Percentiles rank a stretch among this genome's conserved stretches.
phyloP scores from a whole-genome alignment of 1,140 invertebrate species.

The Dreissena rostriformis region DNA sequence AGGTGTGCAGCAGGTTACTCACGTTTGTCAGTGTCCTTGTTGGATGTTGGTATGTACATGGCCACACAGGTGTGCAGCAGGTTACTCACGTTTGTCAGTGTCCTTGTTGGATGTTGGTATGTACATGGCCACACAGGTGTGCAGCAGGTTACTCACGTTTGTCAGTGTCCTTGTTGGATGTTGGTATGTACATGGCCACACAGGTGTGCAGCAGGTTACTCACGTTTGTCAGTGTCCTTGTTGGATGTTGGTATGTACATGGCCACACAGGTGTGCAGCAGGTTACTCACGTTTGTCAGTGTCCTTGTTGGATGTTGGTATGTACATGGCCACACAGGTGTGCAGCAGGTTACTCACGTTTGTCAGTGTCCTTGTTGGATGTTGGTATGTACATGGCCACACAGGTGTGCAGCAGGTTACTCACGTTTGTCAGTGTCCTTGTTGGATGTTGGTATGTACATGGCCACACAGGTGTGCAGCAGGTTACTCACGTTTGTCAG shows the following conservation, averaged over 20 bases:
- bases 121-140: slow-evolving; percentile 95
- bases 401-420: slow-evolving; percentile 98
- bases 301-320: slow-evolving; percentile 89
- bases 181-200: slow-evolving; percentile 94
- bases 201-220: slow-evolving; percentile 98
- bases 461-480: slow-evolving; percentile 96
- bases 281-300: slow-evolving; percentile 93
- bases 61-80: slow-evolving; percentile 97
- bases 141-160: slow-evolving; percentile 98
- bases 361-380: slow-evolving; percentile 84
- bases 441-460: slow-evolving; percentile 93
- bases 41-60: slow-evolving; percentile 94
- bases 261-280: slow-evolving; percentile 96
- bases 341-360: slow-evolving; percentile 99
- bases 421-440: slow-evolving; percentile 80
- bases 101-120: slow-evolving; percentile 90
- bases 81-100: slow-evolving; percentile 91
- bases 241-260: slow-evolving; percentile 94
- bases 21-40: slow-evolving; percentile 80
- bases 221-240: slow-evolving; percentile 79
- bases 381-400: slow-evolving; percentile 95
- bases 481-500: slow-evolving; percentile 96
- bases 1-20: slow-evolving; percentile 98
- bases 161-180: slow-evolving; percentile 85
- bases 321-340: slow-evolving; percentile 94